Percentiles rank a stretch among this genome's conserved stretches.
These are phyloP conservation scores for Chironomus tepperi DNA, from an alignment of 1,140 invertebrate species.

Conservation along the genomic window DNA sequence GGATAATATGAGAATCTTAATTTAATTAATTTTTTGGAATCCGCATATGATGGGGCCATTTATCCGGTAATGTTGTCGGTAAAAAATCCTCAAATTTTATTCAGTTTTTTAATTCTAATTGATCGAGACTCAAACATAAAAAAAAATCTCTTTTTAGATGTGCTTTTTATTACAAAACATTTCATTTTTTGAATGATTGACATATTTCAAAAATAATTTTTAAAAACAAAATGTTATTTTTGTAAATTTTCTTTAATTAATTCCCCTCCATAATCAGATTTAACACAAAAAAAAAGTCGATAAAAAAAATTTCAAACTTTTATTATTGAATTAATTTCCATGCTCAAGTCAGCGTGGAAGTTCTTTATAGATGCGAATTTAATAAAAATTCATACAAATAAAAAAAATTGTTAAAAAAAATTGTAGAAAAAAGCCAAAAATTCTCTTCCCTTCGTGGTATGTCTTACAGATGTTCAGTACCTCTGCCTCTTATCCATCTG, in stretches of 20 bases:
- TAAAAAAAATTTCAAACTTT: conserved; percentile 21
- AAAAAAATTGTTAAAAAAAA: conserved; percentile 23
- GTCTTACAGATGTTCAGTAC: neutral
- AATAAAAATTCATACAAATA: neutral
- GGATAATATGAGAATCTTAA: neutral
- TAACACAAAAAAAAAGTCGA: neutral
- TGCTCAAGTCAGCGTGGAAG: too few relatives aligned
- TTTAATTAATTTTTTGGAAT: neutral
- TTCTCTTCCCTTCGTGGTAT: neutral
- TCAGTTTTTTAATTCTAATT: neutral
- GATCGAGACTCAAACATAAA: neutral
- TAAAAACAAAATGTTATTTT: neutral
- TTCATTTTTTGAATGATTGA: neutral
- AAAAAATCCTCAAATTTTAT: conserved; percentile 13
- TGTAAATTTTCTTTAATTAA: conserved; percentile 18
- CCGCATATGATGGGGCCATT: conserved; percentile 2
- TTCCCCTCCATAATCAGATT: too few relatives aligned
- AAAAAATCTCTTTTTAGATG: neutral
- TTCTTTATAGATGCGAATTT: neutral
- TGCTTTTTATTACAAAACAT: conserved; percentile 18
- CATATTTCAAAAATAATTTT: too few relatives aligned
- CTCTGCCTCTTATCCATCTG: neutral
- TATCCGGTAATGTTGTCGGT: conserved; percentile 18
- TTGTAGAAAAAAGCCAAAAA: neutral
- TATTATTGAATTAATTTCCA: neutral